A percentile compares a stretch with the other conserved stretches of the same genome.
Evolutionary conservation across 2,888 invertebrate genomes (phyloP).

Genomic region (Clunio marinus): DNA sequence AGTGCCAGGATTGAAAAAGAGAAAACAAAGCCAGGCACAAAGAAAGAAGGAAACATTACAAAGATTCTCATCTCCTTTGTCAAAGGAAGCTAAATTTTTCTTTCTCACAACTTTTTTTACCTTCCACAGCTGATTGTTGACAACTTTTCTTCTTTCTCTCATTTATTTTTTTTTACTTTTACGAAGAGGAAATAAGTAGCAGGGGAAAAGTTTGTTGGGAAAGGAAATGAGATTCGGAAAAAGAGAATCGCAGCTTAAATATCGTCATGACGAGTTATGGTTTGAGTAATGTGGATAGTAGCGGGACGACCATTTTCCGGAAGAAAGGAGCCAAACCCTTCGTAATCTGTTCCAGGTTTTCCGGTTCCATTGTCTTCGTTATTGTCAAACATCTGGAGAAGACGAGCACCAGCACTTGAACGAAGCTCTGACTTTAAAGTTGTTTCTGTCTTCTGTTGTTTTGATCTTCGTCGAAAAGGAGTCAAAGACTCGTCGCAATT

Average conservation of each 20-base stretch:
- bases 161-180: not conserved
- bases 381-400: constrained; percentile 41
- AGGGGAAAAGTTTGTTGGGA: not conserved
- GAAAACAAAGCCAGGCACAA: no score
- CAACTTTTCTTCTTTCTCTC: not conserved
- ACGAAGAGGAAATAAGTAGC: not conserved
- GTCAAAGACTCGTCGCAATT: constrained; percentile 39
- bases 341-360: not conserved
- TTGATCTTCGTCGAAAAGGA: constrained; percentile 41
- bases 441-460: constrained; percentile 2
- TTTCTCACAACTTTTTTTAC: not conserved
- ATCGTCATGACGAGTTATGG: constrained; percentile 33
- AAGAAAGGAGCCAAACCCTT: constrained; percentile 42
- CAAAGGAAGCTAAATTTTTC: no score
- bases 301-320: constrained; percentile 43
- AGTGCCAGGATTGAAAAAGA: no score
- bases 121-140: no score
- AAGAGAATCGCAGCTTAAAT: not conserved
- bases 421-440: constrained; percentile 41
- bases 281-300: constrained; percentile 44
- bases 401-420: constrained; percentile 44
- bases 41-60: no score
- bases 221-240: not conserved
- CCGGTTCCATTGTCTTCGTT: constrained; percentile 42
- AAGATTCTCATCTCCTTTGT: no score